phyloP scores from a whole-genome alignment of 2,797 vertebrate species.

The Urophycis tenuis region DNA sequence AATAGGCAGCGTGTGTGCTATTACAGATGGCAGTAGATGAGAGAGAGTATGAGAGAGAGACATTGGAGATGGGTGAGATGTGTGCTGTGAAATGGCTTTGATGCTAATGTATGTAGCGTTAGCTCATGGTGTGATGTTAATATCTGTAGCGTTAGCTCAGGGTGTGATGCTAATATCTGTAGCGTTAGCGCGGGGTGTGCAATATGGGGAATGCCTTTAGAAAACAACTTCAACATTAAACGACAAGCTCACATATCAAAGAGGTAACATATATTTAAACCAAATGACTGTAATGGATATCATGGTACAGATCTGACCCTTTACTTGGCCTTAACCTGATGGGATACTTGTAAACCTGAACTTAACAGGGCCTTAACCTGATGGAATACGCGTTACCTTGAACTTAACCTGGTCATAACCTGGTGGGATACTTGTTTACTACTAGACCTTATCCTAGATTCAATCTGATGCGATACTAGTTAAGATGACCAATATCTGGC shows the following conservation, averaged over 20 bases:
- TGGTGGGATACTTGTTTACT: background rate
- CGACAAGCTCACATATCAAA: background rate
- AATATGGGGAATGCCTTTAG: background rate
- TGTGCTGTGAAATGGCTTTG: background rate
- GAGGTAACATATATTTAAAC: background rate
- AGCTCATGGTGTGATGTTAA: background rate
- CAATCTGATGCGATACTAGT: too few species aligned
- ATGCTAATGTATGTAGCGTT: background rate
- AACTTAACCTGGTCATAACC: too few species aligned
- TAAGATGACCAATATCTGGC: too few species aligned
- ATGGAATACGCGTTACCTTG: too few species aligned
- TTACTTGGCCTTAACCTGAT: background rate
- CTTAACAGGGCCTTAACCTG: too few species aligned
- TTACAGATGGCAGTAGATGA: constrained; percentile 20
- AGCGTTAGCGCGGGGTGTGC: background rate
- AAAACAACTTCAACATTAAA: constrained; percentile 2
- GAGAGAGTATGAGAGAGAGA: constrained; percentile 50
- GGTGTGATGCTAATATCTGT: background rate
- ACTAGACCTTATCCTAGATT: background rate
- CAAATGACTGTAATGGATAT: background rate
- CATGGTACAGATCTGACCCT: background rate
- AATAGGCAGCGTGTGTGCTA: background rate
- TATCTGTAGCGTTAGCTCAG: background rate
- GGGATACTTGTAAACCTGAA: background rate
- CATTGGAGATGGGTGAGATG: constrained; percentile 1